Base-by-base conservation (phyloP, 2,797 vertebrate species). In the Brachyalestes nurse region DNA sequence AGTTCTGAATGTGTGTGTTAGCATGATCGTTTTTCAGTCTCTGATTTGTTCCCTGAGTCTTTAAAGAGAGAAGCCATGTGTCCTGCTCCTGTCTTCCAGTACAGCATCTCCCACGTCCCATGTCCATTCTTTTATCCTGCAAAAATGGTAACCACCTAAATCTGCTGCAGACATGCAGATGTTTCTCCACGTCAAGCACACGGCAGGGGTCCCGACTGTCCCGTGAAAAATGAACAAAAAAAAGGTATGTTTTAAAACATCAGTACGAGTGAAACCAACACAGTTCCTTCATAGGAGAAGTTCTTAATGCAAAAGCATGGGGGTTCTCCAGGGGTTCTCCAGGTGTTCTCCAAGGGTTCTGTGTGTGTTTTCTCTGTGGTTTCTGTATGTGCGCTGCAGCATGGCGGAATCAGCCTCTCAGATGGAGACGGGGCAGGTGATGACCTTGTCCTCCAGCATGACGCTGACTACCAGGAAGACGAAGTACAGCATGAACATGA, bases 401-500 rank as follows among this genome's bases (percentile, higher is more conserved):
- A 42, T 4, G 19, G 72, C 28, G 3, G 28, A 28, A 28, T 28
- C 28, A 7, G 1, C 38, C 16, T 57, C 1, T 95, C 92, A 96
- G 87, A 97, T 91, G 28, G 96, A 96, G 1, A 98, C 79, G 0
- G 97, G 97, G 86, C 97, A 98, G 86, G 85, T 86, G 87, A 98
- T 95, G 86, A 96, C 86, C 42, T 96, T 94, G 83, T 97, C 94
- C 91, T 98, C 97, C 86, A 98, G 86, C 94, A 98, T 89, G 82
- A 98, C 96, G 23, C 97, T 98, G 91, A 97, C 92, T 34, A 98
- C 91, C 65, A 98, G 90, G 92, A 98, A 98, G 82, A 96, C 91
- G 17, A 98, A 95, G 90, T 98, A 98, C 78, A 98, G 94, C n/a
- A 90, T 85, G 87, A 98, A 98, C 97, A 98, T 98, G 58, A 95